Percentiles rank a stretch among this genome's conserved stretches.
These are phyloP conservation scores for Apantesis nais DNA, from an alignment of 2,888 invertebrate species.

Conservation along the genomic window DNA sequence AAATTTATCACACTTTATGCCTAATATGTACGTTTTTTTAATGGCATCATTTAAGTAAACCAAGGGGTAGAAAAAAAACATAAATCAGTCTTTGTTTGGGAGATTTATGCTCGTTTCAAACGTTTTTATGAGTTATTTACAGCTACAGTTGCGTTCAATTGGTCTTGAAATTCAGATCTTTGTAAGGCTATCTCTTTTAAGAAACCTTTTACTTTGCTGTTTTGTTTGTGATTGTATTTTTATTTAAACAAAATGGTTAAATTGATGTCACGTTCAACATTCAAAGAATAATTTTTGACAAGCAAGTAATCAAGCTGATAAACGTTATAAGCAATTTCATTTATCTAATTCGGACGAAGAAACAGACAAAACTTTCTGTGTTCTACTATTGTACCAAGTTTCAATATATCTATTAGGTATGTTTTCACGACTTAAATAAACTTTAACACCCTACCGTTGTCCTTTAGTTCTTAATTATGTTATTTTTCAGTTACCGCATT, in stretches of 20 bases:
- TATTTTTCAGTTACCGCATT: not conserved
- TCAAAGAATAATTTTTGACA: not conserved
- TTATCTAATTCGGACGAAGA: not conserved
- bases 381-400: no score
- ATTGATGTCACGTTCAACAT: not conserved
- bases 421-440: not conserved
- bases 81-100: not conserved
- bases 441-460: not conserved
- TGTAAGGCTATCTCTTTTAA: not conserved
- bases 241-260: not conserved
- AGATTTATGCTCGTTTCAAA: not conserved
- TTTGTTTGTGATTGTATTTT: not conserved
- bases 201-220: not conserved
- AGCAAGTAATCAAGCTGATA: not conserved
- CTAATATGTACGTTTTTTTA: not conserved
- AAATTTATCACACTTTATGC: not conserved
- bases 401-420: not conserved
- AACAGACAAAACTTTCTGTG: not conserved
- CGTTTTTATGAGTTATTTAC: constrained; percentile 3
- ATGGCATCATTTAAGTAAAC: not conserved
- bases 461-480: not conserved
- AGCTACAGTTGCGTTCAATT: not conserved
- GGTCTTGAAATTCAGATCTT: not conserved
- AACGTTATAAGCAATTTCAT: not conserved
- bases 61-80: not conserved